Percentiles rank a stretch among this genome's conserved stretches.
These are phyloP conservation scores for Aix galericulata DNA, from an alignment of 2,113 vertebrate species.

Conservation along the genomic window DNA sequence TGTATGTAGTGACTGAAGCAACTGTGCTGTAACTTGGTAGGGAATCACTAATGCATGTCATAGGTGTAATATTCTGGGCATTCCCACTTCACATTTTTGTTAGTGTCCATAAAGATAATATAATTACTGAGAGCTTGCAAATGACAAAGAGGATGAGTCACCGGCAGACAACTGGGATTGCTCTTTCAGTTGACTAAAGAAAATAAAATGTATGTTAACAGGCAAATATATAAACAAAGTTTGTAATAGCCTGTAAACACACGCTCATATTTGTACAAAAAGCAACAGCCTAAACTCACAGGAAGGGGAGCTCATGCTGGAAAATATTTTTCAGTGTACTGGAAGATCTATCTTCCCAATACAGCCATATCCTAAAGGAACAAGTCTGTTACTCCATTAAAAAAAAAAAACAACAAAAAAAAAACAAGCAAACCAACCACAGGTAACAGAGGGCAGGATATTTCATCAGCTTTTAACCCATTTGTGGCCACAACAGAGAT, in stretches of 20 bases:
- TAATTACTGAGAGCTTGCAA: background rate
- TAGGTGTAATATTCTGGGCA: background rate
- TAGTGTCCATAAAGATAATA: background rate
- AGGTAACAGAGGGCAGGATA: background rate
- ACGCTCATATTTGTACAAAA: background rate
- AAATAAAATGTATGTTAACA: background rate
- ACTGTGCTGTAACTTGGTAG: rapidly evolving
- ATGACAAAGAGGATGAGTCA: background rate
- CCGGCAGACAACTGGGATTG: background rate
- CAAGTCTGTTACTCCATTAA: background rate
- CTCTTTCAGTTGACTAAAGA: background rate
- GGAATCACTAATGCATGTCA: background rate
- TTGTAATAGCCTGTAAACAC: background rate
- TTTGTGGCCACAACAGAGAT: background rate
- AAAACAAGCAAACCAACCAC: background rate
- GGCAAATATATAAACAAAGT: background rate
- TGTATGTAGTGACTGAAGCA: background rate
- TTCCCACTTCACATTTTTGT: background rate
- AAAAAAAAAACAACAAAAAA: background rate
- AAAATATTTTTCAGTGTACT: background rate
- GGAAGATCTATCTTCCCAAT: background rate
- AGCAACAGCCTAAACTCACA: background rate
- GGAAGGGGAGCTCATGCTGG: background rate
- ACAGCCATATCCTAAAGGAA: background rate
- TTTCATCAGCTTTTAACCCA: background rate